Evolutionary conservation across 2,113 vertebrate genomes (phyloP), one percentile per base, ranked within the genome.

Genomic region (Orycteropus afer): DNA sequence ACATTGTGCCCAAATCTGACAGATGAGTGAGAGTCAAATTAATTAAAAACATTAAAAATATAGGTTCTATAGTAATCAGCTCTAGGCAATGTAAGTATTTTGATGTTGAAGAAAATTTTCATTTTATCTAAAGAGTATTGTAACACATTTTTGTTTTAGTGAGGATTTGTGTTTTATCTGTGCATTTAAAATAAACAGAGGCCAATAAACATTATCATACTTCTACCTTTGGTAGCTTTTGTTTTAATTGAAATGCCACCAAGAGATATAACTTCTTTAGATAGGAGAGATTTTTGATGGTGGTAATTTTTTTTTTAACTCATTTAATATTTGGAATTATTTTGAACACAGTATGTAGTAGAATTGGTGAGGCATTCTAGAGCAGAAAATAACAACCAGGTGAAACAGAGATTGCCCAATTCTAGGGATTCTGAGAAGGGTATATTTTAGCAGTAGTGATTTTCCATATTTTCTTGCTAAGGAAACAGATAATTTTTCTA

Each of bases 181-280:
- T 84, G 34, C 45, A 63, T 88, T 96, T 93, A 82, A 88, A 96
- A 49, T n/a, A 84, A 32, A 97, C 73, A 88, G 20, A 89, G 61
- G 14, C 69, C 18, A 47, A 40, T 83, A 88, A 93, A 74, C 37
- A n/a, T 77, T 69, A 45, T 63, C 74, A 71, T 55, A n/a, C 74
- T n/a, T n/a, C n/a, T 82, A 71, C 74, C n/a, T 86, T 71, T 53
- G 22, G 45, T 87, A 92, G 11, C 13, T 93, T 84, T 87, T 65
- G 9, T 78, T 95, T 96, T 97, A 93, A 97, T 97, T 95, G 67
- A 97, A 97, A 96, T 95, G 90, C 80, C 87, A 94, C 84, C 61
- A 90, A 78, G 57, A 95, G 74, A 92, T 83, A 97, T 86, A 90
- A 93, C 51, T 65, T 88, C 40, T 90, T 90, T 25, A 86, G n/a